A percentile compares a stretch with the other conserved stretches of the same genome.
phyloP scores from a whole-genome alignment of 2,797 vertebrate species.

The Cebuella pygmaea region DNA sequence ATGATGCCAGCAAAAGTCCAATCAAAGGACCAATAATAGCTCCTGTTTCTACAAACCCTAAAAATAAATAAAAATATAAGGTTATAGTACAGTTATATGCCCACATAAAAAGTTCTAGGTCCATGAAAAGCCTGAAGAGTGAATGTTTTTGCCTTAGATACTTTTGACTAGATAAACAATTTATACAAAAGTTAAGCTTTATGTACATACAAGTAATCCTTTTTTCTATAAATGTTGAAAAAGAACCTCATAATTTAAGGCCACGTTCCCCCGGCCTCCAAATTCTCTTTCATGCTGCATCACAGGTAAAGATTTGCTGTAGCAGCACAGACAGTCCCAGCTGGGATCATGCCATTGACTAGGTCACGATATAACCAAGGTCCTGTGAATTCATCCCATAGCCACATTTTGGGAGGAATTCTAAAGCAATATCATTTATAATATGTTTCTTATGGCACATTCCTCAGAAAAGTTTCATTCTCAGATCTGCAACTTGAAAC shows the following conservation, averaged over 20 bases:
- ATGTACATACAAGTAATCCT: not conserved
- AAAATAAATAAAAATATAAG: conserved; percentile 52
- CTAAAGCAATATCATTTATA: not conserved
- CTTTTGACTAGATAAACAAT: not conserved
- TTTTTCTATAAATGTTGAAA: conserved; percentile 4
- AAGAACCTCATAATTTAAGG: not conserved
- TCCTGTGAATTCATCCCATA: not conserved
- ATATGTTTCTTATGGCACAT: not conserved
- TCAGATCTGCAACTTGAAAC: not conserved
- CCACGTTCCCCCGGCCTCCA: not conserved
- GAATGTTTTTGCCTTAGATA: not conserved
- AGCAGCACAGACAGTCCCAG: not conserved
- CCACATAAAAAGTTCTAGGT: not conserved
- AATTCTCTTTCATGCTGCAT: not conserved
- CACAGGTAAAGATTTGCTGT: not conserved
- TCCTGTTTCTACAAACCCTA: conserved; percentile 93
- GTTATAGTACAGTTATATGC: not conserved
- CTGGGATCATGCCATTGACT: not conserved
- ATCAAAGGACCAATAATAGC: conserved; percentile 92
- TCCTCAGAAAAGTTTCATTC: not conserved
- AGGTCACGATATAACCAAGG: not conserved
- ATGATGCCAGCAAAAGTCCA: conserved; percentile 93
- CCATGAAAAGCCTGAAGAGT: not conserved
- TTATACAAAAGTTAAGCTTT: not conserved
- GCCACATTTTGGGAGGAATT: not conserved